Evolutionary conservation across 2,113 vertebrate genomes (phyloP).

Genomic region (Xiphophorus couchianus): DNA sequence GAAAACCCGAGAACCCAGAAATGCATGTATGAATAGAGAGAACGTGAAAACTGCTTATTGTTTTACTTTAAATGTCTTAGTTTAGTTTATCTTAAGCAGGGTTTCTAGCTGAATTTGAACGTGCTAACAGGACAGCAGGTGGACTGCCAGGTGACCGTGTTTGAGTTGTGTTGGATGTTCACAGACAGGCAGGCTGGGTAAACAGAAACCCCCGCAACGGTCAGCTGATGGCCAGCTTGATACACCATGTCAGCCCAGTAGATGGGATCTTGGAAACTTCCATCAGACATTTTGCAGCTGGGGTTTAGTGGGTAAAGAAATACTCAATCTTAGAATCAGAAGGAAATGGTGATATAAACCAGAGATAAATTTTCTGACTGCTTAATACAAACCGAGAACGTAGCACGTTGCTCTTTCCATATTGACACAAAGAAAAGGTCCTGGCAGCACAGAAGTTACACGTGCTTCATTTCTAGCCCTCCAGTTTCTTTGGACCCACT

Average conservation of each 20-base stretch:
- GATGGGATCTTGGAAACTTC: slow-evolving; percentile 70
- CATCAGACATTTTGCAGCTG: slow-evolving; percentile 37
- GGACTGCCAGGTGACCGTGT: slow-evolving; percentile 39
- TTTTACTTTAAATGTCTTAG: background rate
- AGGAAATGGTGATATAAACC: background rate
- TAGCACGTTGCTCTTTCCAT: no score
- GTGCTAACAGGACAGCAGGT: slow-evolving; percentile 17
- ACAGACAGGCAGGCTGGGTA: slow-evolving; percentile 67
- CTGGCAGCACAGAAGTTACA: background rate
- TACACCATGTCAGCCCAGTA: slow-evolving; percentile 35
- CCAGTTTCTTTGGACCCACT: slow-evolving; percentile 19
- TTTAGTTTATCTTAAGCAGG: background rate
- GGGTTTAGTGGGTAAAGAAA: background rate
- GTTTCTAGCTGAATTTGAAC: slow-evolving; percentile 20
- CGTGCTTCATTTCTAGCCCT: slow-evolving; percentile 13
- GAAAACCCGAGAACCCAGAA: background rate
- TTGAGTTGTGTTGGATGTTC: slow-evolving; percentile 43
- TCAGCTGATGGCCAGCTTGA: slow-evolving; percentile 46
- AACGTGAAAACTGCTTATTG: background rate
- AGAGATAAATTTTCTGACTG: no score
- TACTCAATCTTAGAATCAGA: background rate
- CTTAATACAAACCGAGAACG: no score
- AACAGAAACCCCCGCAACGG: slow-evolving; percentile 72
- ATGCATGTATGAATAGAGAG: background rate
- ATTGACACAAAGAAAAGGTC: no score